A percentile compares a stretch with the other conserved stretches of the same genome.
These are phyloP conservation scores for Hypocryptadius cinnamomeus DNA, from an alignment of 2,113 vertebrate genomes.

Conservation along the genomic window DNA sequence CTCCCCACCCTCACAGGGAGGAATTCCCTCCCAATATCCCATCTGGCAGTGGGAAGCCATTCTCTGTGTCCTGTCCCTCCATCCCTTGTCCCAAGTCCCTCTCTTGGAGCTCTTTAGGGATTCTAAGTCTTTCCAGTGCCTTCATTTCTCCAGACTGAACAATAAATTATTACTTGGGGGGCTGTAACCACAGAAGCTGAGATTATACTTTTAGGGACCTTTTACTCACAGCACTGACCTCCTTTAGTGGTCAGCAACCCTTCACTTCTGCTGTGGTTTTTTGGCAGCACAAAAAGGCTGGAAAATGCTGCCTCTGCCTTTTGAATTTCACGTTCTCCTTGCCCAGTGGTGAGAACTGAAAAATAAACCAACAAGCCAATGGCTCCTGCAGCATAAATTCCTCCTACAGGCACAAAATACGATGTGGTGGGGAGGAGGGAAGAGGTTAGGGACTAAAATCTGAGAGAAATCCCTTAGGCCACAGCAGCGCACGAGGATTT, in stretches of 20 bases:
- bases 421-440: background rate
- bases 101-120: background rate
- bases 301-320: background rate
- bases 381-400: background rate
- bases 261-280: background rate
- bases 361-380: background rate
- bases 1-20: accelerated
- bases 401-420: background rate
- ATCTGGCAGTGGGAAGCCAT: background rate
- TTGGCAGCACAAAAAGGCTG: background rate
- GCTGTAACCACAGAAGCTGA: background rate
- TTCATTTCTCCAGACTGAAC: background rate
- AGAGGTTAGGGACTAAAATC: background rate
- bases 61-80: background rate
- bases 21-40: background rate
- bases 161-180: background rate
- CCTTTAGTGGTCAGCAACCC: background rate
- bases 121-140: background rate
- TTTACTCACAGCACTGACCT: background rate
- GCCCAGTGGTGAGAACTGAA: background rate
- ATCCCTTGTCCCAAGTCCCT: background rate
- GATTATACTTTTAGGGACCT: background rate
- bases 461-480: background rate
- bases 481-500: accelerated
- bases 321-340: background rate